Evolutionary conservation across 1,140 invertebrate species (phyloP).

Genomic region (Plutomurus gul): DNA sequence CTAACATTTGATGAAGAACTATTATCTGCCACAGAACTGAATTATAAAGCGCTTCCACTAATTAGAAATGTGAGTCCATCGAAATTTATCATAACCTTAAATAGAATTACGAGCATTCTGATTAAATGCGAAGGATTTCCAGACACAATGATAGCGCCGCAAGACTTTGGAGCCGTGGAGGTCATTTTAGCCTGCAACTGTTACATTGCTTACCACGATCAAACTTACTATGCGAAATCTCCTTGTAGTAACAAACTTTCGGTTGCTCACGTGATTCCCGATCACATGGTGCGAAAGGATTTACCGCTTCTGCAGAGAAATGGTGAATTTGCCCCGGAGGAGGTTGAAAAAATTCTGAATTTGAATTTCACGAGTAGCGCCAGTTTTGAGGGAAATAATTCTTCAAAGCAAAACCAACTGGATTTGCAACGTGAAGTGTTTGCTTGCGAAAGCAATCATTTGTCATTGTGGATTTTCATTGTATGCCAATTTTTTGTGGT

Average conservation of each 20-base stretch:
- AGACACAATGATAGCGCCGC: constrained; percentile 39
- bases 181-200: constrained; percentile 37
- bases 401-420: background rate
- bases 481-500: background rate
- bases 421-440: background rate
- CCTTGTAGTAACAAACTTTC: constrained; percentile 30
- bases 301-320: too few species aligned
- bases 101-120: constrained; percentile 33
- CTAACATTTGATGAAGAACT: constrained; percentile 14
- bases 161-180: constrained; percentile 41
- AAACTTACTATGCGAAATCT: constrained; percentile 24
- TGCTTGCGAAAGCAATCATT: background rate
- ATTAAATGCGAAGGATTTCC: constrained; percentile 45
- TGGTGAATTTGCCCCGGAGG: background rate
- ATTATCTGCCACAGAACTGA: background rate
- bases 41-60: background rate
- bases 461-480: background rate
- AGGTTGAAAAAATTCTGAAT: background rate
- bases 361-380: background rate
- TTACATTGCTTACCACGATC: constrained; percentile 31
- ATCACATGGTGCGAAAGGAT: too few species aligned
- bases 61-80: constrained; percentile 13
- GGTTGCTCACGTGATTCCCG: constrained; percentile 39
- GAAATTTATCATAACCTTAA: constrained; percentile 38
- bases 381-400: background rate